Base-by-base conservation (phyloP, 2,888 invertebrate species). In the Stramonita haemastoma region DNA sequence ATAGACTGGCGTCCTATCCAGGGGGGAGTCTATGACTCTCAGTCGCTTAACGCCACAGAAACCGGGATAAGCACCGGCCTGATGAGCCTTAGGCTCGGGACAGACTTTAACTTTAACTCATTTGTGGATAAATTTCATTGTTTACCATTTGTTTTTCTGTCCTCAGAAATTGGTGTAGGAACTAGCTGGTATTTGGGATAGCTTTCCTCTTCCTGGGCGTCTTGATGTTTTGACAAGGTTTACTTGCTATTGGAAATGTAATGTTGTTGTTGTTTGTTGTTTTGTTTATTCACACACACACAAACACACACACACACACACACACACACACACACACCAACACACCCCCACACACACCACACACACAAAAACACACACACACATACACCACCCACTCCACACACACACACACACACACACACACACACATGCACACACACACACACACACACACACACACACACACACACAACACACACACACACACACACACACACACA, bases 161-260 rank as follows among this genome's bases (percentile, higher is more conserved):
- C 26, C 0, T 13, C 95, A 96, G 96, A 99, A 97, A 99, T 99
- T 95, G 99, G 99, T 36, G 98, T 99, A 77, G 99, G 99, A 32
- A 46, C 97, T 99, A 87, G 98, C 99, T 11, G 98, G 98, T n/a
- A 8, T 99, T 99, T 96, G 99, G 99, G 17, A 93, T 96, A 77
- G 97, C 99, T 93, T 99, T 99, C 96, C 97, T 99, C 15, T 98
- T 99, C 94, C 97, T 99, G 15, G 99, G 99, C 90, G 97, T 99
- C 77, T 95, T 99, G 85, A 96, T 99, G 90, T 96, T 99, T 46
- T 46, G 46, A 2, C 46, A 46, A 96, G 99, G 99, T 88, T 97
- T 99, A 90, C 96, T 99, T 90, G 99, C 99, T n/a, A 98, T 99
- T 96, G 99, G 99, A 96, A 99, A 99, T 97, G 99, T 99, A 97